phyloP scores from a whole-genome alignment of 2,797 vertebrate genomes.

The Pipistrellus kuhlii region DNA sequence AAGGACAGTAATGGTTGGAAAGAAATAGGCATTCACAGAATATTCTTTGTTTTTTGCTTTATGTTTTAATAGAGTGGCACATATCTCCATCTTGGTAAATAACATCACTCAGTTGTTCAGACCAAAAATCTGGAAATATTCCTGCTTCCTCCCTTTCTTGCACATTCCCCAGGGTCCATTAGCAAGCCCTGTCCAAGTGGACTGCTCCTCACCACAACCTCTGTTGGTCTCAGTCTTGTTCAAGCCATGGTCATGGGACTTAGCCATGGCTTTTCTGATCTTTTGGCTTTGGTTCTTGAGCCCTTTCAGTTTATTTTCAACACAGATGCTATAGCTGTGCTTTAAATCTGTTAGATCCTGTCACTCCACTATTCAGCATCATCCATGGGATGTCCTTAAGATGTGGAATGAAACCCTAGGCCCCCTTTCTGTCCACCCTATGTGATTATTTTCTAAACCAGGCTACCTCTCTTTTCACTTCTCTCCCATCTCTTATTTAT shows the following conservation, averaged over 20 bases:
- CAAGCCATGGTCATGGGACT: no score
- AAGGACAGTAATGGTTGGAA: background rate
- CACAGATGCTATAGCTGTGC: background rate
- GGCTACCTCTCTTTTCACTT: background rate
- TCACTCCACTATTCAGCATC: background rate
- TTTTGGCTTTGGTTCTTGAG: background rate
- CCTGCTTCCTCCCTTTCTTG: no score
- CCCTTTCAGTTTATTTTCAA: background rate
- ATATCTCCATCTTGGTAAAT: background rate
- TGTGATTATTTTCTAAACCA: background rate
- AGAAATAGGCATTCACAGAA: background rate
- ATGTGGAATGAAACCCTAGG: background rate
- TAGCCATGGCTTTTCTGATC: background rate
- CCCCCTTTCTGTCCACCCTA: background rate
- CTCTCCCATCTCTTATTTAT: background rate
- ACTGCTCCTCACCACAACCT: accelerated
- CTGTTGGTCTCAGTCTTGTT: accelerated
- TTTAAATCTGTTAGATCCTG: background rate
- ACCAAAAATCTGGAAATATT: background rate
- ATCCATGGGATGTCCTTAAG: background rate
- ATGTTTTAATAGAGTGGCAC: background rate
- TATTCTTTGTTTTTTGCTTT: background rate
- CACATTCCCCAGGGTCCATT: accelerated
- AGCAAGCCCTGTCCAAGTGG: background rate
- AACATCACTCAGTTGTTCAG: background rate